Base-by-base conservation (phyloP, 23 tunicate species). In the Botrylloides violaceus region DNA sequence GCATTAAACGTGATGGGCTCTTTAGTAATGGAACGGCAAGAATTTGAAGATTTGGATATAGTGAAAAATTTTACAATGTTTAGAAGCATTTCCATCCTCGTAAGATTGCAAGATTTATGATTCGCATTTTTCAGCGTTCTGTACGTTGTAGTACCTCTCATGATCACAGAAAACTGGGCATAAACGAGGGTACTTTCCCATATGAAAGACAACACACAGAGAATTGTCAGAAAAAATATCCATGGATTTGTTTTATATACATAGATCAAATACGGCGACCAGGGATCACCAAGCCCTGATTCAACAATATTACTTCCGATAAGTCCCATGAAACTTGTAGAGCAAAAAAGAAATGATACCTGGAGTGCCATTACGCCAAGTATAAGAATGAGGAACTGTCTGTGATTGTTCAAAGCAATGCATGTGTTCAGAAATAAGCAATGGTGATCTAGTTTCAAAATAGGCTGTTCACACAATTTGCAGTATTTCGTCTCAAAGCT, bases 341-440 rank as follows among this genome's bases (percentile, higher is more conserved):
- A 32, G 29, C 27, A 29, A 7, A 1, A 27, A 25, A 57, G 1
- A 61, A 75, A 65, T 12, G 20, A 34, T 34, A 75, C 76, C 74
- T 87, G 95, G 48, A 81, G 1, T n/a, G 65, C 28, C 95, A 87
- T 87, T 3, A 76, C 83, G 53, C 65, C 48, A 18, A 81, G 24
- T 2, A 87, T 26, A 24, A 81, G 71, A 1, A 87, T 15, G 28
- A 87, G 68, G 65, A 87, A 87, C 15, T 37, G 36, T 2, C 77
- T 47, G 59, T 90, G 97, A 57, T 90, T 90, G 29, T 56, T 58
- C 12, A 26, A 32, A 36, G 97, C 97, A 6, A 90, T 65, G 50
- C 97, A 90, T 36, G 73, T 90, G 66, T 56, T 79, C 2, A 90
- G 60, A 66, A 83, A 90, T 36, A 90, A 32, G 38, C 97, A 90